phyloP scores from a whole-genome alignment of 2,113 vertebrate species.

The Plectropomus leopardus region DNA sequence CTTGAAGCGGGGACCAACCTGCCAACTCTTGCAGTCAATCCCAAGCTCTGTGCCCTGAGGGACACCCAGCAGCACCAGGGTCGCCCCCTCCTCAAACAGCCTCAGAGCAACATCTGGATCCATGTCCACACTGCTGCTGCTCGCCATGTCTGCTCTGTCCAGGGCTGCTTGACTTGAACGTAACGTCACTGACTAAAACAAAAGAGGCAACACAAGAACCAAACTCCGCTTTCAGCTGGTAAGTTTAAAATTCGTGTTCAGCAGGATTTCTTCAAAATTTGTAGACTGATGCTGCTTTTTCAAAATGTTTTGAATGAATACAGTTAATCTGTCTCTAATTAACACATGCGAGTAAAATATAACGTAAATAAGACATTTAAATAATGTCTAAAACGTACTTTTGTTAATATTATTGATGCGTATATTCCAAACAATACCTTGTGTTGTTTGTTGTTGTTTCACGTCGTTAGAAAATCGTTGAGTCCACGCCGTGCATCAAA shows the following conservation, averaged over 20 bases:
- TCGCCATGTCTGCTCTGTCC: constrained; percentile 57
- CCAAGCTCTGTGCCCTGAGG: constrained; percentile 94
- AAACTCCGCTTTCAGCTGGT: neutral
- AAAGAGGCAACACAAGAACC: neutral
- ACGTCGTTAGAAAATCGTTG: constrained; percentile 10
- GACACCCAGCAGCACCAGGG: constrained; percentile 90
- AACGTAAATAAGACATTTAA: neutral
- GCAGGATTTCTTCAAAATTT: neutral
- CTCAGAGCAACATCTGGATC: constrained; percentile 90
- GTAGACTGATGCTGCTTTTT: neutral
- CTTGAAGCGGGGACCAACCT: constrained; percentile 92
- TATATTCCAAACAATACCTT: neutral
- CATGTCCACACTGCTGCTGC: constrained; percentile 79
- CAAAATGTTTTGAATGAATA: neutral
- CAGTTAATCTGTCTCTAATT: neutral
- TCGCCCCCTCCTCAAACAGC: constrained; percentile 94
- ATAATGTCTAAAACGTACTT: neutral
- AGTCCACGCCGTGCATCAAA: constrained; percentile 1
- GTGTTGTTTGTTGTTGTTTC: neutral
- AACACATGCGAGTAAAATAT: rapidly evolving
- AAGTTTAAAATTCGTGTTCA: neutral
- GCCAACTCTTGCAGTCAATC: constrained; percentile 94
- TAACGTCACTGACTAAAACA: neutral
- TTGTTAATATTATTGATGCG: rapidly evolving
- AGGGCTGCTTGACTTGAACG: neutral